Evolutionary conservation across 2,113 vertebrate genomes (phyloP), one percentile per base, ranked within the genome.

Genomic region (Orcinus orca): DNA sequence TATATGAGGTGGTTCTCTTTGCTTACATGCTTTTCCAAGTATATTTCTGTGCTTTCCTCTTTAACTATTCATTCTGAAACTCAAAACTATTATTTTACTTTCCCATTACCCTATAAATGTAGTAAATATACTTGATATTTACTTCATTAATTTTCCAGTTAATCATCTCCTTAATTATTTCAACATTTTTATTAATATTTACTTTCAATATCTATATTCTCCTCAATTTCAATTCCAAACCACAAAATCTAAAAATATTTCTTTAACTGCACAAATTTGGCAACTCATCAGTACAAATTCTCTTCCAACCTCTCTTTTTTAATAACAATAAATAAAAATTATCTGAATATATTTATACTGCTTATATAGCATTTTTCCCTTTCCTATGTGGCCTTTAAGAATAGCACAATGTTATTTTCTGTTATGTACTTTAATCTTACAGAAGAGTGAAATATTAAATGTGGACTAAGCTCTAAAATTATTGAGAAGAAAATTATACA

Each of bases 391-490:
- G 12, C 87, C 21, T 23, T 97, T 87, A 90, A 90, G 33, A 41
- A 80, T 73, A 90, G 55, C 11, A 77, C 17, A 73, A 33, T 44
- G 2, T 7, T 87, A 67, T 88, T 81, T 83, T 95, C 31, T 85
- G 15, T 88, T 31, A 20, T 23, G 15, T 74, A 80, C 26, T 93
- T 97, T 89, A 68, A 96, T 77, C 25, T 89, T 33, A 88, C 2
- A 97, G 15, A n/a, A 76, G 6, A 70, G 25, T 95, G 50, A 85
- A 33, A 95, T 90, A 94, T 87, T 95, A 96, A 84, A 93, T 71
- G 31, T 73, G 25, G 92, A 36, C 44, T 80, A 90, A 65, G 6
- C 29, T 91, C 47, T 85, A 77, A 82, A 82, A 55, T 82, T 15
- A 84, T 62, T 74, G 26, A 74, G 25, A 87, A 90, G 33, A 86